Percentiles rank a stretch among this genome's conserved stretches.
Conservation (phyloP, 1,140 invertebrate species). For the Lordiphosa mommai region DNA sequence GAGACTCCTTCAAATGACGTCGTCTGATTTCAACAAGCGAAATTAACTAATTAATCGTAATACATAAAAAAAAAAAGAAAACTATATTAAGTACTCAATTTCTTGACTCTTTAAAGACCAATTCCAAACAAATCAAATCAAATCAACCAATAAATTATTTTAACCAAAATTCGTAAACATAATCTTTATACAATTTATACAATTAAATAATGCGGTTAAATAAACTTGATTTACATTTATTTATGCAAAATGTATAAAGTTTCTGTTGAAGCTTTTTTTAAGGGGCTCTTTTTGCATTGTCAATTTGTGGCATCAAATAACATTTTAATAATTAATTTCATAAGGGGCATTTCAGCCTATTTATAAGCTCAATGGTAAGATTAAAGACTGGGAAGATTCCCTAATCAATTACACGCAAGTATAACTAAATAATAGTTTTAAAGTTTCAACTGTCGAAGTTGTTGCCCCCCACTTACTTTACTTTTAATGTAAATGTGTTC, state of each 20-base stretch:
- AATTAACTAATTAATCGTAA: constrained; percentile 38
- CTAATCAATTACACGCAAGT: too few species aligned
- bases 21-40: constrained; percentile 50
- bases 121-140: constrained; percentile 27
- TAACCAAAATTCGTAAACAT: constrained; percentile 52
- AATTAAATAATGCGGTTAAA: constrained; percentile 40
- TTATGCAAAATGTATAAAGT: constrained; percentile 26
- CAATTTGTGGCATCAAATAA: too few species aligned
- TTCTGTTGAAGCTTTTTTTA: neutral
- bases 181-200: constrained; percentile 43
- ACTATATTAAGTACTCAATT: constrained; percentile 61
- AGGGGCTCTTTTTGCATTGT: too few species aligned
- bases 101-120: constrained; percentile 49
- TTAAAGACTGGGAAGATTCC: too few species aligned
- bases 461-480: too few species aligned
- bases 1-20: constrained; percentile 34
- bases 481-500: too few species aligned
- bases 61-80: constrained; percentile 20
- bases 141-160: constrained; percentile 61
- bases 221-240: constrained; percentile 46
- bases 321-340: too few species aligned
- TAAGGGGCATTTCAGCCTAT: too few species aligned
- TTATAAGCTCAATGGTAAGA: too few species aligned
- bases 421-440: too few species aligned
- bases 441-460: too few species aligned